Conservation (phyloP, 2,113 vertebrate species). For the Silurus glanis region DNA sequence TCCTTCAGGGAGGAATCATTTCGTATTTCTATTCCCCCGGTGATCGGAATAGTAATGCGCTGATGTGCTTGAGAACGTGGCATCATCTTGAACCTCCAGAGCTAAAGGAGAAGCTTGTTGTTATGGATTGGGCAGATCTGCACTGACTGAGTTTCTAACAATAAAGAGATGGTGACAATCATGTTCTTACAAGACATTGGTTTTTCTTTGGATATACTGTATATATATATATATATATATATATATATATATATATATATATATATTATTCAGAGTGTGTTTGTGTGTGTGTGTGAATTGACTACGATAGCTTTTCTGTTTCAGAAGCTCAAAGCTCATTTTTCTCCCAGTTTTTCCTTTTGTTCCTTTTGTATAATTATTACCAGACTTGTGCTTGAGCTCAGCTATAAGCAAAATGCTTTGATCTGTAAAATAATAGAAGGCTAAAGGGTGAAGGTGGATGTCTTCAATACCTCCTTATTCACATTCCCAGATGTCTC, state of each 20-base stretch:
- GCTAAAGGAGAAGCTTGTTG: constrained; percentile 30
- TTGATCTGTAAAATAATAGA: background rate
- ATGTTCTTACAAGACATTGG: background rate
- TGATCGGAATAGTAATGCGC: constrained; percentile 64
- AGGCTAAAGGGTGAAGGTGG: background rate
- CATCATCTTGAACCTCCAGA: background rate
- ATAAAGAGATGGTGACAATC: background rate
- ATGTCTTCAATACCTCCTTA: background rate
- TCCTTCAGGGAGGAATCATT: constrained; percentile 57
- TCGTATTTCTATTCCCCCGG: constrained; percentile 44
- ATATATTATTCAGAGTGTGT: too few relatives aligned
- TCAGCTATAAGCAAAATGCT: constrained; percentile 29
- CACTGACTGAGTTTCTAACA: background rate
- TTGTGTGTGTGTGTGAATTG: too few relatives aligned
- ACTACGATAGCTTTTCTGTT: background rate
- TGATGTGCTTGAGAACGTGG: background rate
- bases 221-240: background rate
- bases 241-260: too few relatives aligned
- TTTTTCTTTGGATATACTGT: background rate
- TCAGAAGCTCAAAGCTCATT: constrained; percentile 46
- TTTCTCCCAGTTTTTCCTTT: background rate
- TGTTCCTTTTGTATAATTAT: constrained; percentile 45
- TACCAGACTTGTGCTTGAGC: constrained; percentile 53
- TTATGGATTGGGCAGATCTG: constrained; percentile 1
- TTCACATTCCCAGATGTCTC: background rate